A percentile compares a stretch with the other conserved stretches of the same genome.
phyloP scores from a whole-genome alignment of 2,888 invertebrate genomes.

The Asteroscopus sphinx region DNA sequence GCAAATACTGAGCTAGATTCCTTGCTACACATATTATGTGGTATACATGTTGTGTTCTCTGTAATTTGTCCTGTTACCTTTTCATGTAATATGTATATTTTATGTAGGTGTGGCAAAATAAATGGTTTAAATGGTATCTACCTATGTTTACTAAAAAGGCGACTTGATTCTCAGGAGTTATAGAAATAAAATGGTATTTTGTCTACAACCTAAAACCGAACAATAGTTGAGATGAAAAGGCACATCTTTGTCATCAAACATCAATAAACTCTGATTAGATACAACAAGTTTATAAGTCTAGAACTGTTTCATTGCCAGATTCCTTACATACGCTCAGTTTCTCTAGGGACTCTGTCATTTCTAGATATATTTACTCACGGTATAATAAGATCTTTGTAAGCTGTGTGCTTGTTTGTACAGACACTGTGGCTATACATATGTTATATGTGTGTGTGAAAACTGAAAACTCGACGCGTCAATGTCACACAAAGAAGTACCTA shows the following conservation, averaged over 20 bases:
- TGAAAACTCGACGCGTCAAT: too few relatives aligned
- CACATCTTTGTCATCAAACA: conserved; percentile 6
- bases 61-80: too few relatives aligned
- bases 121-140: too few relatives aligned
- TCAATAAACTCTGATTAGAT: conserved; percentile 15
- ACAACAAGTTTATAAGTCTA: conserved; percentile 17
- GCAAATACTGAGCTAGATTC: too few relatives aligned
- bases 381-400: too few relatives aligned
- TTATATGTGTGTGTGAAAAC: too few relatives aligned
- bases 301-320: conserved; percentile 17
- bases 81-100: too few relatives aligned
- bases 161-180: conserved; percentile 1
- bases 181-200: background rate
- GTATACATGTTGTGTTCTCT: too few relatives aligned
- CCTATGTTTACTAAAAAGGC: background rate
- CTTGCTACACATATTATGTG: too few relatives aligned
- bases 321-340: conserved; percentile 3
- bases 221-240: conserved; percentile 12
- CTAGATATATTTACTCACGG: conserved; percentile 1
- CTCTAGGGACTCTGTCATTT: background rate
- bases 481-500: too few relatives aligned
- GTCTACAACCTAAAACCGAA: conserved; percentile 6
- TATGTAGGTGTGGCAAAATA: too few relatives aligned
- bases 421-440: too few relatives aligned
- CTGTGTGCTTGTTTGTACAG: background rate